Conservation (phyloP, 92 coral and sea anemone species). For the Muricea muricata region DNA sequence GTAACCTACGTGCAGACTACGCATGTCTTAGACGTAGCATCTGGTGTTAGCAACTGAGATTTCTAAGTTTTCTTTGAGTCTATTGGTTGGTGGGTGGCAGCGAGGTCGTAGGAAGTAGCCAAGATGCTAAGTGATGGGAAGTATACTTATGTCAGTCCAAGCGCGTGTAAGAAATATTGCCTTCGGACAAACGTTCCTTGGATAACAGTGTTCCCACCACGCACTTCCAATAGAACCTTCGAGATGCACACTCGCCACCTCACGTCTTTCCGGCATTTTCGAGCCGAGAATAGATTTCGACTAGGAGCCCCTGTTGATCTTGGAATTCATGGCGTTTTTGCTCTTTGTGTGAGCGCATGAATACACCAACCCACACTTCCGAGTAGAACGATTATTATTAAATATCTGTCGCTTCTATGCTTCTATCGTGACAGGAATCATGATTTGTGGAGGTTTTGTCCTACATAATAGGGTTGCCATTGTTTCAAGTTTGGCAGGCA, state of each 20-base stretch:
- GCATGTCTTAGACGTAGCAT: no score
- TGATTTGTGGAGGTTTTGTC: not conserved
- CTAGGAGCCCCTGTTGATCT: not conserved
- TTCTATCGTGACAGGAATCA: not conserved
- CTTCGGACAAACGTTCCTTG: not conserved
- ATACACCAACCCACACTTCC: slow-evolving; percentile 16
- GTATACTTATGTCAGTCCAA: not conserved
- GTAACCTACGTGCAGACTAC: not conserved
- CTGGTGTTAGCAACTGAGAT: not conserved
- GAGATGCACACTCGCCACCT: not conserved
- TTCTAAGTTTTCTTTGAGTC: not conserved
- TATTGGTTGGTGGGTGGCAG: not conserved
- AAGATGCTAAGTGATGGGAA: not conserved
- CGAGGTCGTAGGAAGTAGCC: not conserved
- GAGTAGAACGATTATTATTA: not conserved
- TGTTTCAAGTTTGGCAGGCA: no score
- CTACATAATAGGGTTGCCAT: no score
- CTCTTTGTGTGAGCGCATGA: not conserved
- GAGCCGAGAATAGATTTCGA: not conserved
- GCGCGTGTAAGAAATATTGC: slow-evolving; percentile 12
- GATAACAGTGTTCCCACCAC: not conserved
- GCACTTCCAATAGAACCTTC: not conserved
- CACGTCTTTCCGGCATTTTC: not conserved
- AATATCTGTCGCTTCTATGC: not conserved
- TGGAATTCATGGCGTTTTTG: not conserved